Conservation (phyloP, 1,140 invertebrate genomes). For the Lepidurus packardi region DNA sequence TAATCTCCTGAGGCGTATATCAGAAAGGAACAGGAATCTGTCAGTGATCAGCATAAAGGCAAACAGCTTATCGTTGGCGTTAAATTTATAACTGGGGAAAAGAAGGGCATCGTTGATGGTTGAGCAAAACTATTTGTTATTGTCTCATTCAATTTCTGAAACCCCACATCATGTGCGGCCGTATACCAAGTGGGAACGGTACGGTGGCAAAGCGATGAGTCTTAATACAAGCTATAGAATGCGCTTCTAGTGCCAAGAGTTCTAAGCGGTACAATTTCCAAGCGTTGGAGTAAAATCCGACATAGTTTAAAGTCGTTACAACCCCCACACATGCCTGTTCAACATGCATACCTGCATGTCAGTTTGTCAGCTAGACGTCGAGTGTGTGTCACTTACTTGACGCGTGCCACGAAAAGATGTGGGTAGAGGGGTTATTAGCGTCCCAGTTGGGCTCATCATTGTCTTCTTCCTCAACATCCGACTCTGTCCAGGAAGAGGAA, state of each 20-base stretch:
- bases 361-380: background rate
- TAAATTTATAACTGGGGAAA: too few species aligned
- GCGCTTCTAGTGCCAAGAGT: background rate
- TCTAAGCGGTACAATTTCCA: background rate
- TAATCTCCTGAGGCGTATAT: background rate
- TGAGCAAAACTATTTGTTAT: too few species aligned
- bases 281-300: background rate
- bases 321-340: background rate
- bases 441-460: background rate
- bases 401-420: background rate
- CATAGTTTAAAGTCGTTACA: background rate
- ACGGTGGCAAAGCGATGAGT: background rate
- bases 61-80: too few species aligned
- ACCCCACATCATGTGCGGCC: background rate
- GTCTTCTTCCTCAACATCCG: constrained; percentile 28
- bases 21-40: background rate
- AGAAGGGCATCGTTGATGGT: too few species aligned
- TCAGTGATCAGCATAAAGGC: too few species aligned
- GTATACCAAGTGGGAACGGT: background rate
- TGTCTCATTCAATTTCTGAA: too few species aligned
- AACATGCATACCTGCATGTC: background rate
- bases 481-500: background rate
- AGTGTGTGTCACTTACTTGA: constrained; percentile 3
- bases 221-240: background rate
- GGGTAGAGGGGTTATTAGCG: background rate